Base-by-base conservation (phyloP, 2,113 vertebrate genomes). In the Pterocles gutturalis region DNA sequence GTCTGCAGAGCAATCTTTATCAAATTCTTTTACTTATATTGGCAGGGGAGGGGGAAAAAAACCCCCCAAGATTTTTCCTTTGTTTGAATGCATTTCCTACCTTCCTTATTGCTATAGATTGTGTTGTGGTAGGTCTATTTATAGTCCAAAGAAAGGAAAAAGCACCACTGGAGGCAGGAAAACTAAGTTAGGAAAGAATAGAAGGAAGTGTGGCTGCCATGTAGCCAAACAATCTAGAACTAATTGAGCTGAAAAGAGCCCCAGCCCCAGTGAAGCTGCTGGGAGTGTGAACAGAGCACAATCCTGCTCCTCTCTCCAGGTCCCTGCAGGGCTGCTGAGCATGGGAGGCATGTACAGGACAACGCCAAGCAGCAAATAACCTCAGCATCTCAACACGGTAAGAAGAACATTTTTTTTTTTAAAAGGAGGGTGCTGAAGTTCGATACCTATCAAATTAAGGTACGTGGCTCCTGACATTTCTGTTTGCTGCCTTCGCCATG, bases 101-200 rank as follows among this genome's bases (percentile, higher is more conserved):
- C 96, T 95, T 96, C 97, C 98, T 98, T 97, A 97, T 98, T 98
- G 97, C 97, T 98, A 96, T 88, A 98, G 91, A 96, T 98, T 98
- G 97, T 98, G 98, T 97, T 96, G 95, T 61, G 78, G 96, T 92
- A 96, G 93, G 58, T 58, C 98, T 99, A 99, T 99, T 99, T 99
- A 99, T 99, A 99, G 99, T 91, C 93, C 83, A 84, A 97, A 95
- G 96, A 98, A 98, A 98, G 98, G 98, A 98, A 98, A 98, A 98
- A 97, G 90, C 97, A 97, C 96, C 87, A 96, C 97, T 98, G 95
- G 98, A 98, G 98, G 99, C 99, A 99, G 99, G 99, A 99, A 99
- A 98, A 98, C 98, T 98, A 99, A 99, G 98, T 98, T 98, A 98
- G 98, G 99, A 99, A 99, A 99, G 99, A 99, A 99, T 99, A 98